Conservation (phyloP, 2,888 invertebrate species). For the Tachina lurida region DNA sequence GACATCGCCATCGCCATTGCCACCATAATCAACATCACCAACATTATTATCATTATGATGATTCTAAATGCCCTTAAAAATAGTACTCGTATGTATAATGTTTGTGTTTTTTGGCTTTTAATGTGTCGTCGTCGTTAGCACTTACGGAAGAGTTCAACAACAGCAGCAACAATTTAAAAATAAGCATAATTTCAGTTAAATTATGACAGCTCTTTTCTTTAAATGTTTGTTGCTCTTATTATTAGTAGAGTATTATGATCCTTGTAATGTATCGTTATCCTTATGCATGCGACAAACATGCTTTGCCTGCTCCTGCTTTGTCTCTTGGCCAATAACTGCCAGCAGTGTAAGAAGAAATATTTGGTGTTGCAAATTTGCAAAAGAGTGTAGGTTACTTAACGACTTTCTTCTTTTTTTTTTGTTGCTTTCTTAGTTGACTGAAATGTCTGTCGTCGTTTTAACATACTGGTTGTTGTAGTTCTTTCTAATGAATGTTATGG, state of each 20-base stretch:
- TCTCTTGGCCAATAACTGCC: conserved; percentile 36
- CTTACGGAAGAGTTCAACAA: conserved; percentile 53
- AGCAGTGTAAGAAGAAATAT: conserved; percentile 14
- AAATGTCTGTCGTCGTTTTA: neutral
- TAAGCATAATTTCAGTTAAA: conserved; percentile 72
- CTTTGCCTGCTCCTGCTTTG: conserved; percentile 3
- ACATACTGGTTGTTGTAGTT: conserved; percentile 18
- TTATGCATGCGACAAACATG: conserved; percentile 40
- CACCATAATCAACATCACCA: neutral
- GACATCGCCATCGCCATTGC: conserved; percentile 1
- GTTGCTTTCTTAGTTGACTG: neutral
- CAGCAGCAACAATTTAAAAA: conserved; percentile 31
- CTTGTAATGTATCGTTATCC: conserved; percentile 45
- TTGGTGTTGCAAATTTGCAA: conserved; percentile 25
- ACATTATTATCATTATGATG: neutral
- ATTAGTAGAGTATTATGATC: conserved; percentile 22
- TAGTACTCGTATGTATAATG: neutral
- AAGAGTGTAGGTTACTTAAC: conserved; percentile 63
- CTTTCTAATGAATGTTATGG: neutral
- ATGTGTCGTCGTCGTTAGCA: conserved; percentile 67
- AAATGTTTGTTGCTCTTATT: conserved; percentile 36
- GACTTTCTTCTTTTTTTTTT: conserved; percentile 3
- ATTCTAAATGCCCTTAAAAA: neutral
- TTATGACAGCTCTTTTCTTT: conserved; percentile 72
- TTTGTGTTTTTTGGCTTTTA: conserved; percentile 47